Percentiles rank a stretch among this genome's conserved stretches.
Evolutionary conservation across 2,113 vertebrate genomes (phyloP).

Genomic region (Dromiciops gliroides): DNA sequence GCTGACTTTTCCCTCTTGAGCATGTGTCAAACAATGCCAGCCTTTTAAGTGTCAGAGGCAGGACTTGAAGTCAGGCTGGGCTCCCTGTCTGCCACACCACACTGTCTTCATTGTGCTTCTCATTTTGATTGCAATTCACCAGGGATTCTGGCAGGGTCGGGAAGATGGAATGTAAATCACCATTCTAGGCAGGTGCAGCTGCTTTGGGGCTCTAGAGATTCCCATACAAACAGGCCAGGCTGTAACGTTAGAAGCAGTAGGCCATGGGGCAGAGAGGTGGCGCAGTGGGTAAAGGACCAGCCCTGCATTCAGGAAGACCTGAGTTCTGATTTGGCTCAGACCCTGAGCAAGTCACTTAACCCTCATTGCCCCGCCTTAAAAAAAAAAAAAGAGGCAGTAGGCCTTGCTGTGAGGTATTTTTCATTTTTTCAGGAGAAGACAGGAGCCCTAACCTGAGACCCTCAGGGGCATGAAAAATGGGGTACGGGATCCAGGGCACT

Average conservation of each 20-base stretch:
- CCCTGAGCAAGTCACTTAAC: too few relatives aligned
- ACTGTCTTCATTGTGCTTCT: neutral
- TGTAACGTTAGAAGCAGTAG: neutral
- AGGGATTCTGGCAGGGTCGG: neutral
- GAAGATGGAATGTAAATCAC: neutral
- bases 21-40: neutral
- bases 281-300: too few relatives aligned
- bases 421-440: neutral
- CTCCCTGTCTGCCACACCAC: neutral
- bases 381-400: too few relatives aligned
- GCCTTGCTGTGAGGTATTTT: neutral
- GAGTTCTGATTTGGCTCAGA: too few relatives aligned
- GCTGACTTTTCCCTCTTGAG: too few relatives aligned
- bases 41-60: neutral
- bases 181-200: neutral
- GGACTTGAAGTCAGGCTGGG: neutral
- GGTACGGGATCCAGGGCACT: neutral
- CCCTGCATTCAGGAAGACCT: too few relatives aligned
- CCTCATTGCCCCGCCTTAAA: too few relatives aligned
- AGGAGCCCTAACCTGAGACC: neutral
- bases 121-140: neutral
- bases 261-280: too few relatives aligned
- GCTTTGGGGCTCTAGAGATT: neutral
- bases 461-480: neutral
- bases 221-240: neutral